Percentiles rank a stretch among this genome's conserved stretches.
Evolutionary conservation across 1,140 invertebrate genomes (phyloP).

Genomic region (Chironomus striatipennis): DNA sequence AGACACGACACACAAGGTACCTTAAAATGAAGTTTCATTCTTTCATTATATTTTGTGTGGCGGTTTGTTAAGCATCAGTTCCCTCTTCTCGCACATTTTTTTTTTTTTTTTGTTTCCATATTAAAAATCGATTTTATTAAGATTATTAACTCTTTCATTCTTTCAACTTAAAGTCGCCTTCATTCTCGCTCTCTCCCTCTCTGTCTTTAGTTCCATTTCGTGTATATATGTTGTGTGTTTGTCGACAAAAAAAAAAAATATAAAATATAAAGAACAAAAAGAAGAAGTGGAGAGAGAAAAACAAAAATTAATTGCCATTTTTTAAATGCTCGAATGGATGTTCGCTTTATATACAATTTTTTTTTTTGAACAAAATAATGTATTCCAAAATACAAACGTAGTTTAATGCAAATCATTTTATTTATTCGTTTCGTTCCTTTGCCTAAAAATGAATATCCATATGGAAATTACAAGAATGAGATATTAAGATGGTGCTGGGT

Average conservation of each 20-base stretch:
- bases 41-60: conserved; percentile 17
- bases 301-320: background rate
- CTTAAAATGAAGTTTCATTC: background rate
- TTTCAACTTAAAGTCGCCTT: too few relatives aligned
- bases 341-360: too few relatives aligned
- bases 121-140: conserved; percentile 16
- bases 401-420: background rate
- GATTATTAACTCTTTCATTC: background rate
- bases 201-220: background rate
- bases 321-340: background rate
- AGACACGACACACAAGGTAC: background rate
- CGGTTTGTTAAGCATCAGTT: background rate
- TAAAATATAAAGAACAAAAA: too few relatives aligned
- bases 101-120: background rate
- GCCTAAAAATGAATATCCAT: too few relatives aligned
- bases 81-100: background rate
- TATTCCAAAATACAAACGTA: background rate
- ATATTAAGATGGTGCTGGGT: background rate
- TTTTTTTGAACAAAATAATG: background rate
- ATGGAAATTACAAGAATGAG: background rate
- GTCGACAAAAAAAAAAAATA: too few relatives aligned
- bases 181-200: too few relatives aligned
- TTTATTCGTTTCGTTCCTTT: too few relatives aligned
- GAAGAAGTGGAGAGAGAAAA: background rate
- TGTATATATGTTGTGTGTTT: background rate